phyloP scores from a whole-genome alignment of 2,888 invertebrate genomes.

The Doris montereyensis region DNA sequence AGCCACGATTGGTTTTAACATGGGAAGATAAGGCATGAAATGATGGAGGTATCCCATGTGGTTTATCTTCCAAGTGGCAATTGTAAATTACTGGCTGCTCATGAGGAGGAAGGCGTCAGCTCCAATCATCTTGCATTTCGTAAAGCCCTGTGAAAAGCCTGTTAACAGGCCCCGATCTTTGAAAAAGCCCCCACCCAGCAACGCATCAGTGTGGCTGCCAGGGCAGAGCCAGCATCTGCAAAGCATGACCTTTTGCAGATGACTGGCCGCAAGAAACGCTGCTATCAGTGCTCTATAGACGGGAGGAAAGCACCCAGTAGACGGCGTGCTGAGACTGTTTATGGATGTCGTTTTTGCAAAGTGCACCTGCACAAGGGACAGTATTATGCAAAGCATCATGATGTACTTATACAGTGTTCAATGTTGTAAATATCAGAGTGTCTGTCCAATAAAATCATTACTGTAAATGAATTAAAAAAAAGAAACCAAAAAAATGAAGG shows the following conservation, averaged over 20 bases:
- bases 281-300: conserved; percentile 15
- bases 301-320: neutral
- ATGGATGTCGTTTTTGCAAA: neutral
- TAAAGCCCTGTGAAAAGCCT: neutral
- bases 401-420: too few relatives aligned
- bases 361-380: neutral
- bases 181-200: neutral
- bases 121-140: conserved; percentile 10
- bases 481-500: too few relatives aligned
- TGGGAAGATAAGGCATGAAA: conserved; percentile 28
- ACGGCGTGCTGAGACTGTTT: neutral
- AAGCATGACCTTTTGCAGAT: neutral
- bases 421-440: too few relatives aligned
- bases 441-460: too few relatives aligned
- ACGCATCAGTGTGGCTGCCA: neutral
- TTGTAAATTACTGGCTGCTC: conserved; percentile 33
- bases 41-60: conserved; percentile 41
- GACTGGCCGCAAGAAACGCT: conserved; percentile 24
- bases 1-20: too few relatives aligned
- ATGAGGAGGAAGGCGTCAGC: neutral
- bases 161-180: neutral
- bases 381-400: neutral
- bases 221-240: neutral
- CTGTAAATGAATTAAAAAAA: too few relatives aligned
- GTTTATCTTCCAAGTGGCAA: conserved; percentile 26